A percentile compares a stretch with the other conserved stretches of the same genome.
Evolutionary conservation across 2,888 invertebrate species (phyloP).

Genomic region (Troides helena): DNA sequence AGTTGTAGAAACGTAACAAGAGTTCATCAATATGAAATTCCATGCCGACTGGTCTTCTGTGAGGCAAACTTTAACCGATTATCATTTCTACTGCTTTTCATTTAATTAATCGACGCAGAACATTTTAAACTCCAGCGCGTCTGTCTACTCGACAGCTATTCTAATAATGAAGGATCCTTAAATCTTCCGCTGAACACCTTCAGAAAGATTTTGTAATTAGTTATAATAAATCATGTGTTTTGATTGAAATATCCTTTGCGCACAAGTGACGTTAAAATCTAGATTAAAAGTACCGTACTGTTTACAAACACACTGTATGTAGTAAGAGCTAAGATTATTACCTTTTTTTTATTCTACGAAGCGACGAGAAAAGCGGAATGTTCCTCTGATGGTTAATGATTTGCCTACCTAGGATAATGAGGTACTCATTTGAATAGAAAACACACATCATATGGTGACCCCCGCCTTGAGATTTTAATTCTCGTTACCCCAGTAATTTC

Average conservation of each 20-base stretch:
- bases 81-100: constrained; percentile 48
- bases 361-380: too few species aligned
- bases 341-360: too few species aligned
- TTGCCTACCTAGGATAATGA: too few species aligned
- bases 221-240: neutral
- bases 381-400: too few species aligned
- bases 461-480: too few species aligned
- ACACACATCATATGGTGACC: too few species aligned
- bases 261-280: neutral
- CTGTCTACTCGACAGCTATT: constrained; percentile 39
- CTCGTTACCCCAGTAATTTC: too few species aligned
- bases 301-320: too few species aligned
- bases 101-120: constrained; percentile 56
- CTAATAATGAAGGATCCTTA: constrained; percentile 16
- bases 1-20: constrained; percentile 44
- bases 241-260: neutral
- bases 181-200: constrained; percentile 6
- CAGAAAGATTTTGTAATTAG: constrained; percentile 1
- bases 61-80: constrained; percentile 25
- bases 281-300: too few species aligned
- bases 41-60: constrained; percentile 37
- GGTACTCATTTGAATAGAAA: too few species aligned
- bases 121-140: constrained; percentile 54
- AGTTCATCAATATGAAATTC: constrained; percentile 54
- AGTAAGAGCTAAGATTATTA: too few species aligned